Percentiles rank a stretch among this genome's conserved stretches.
Evolutionary conservation across 2,888 invertebrate genomes (phyloP).

Genomic region (Globia sparganii): DNA sequence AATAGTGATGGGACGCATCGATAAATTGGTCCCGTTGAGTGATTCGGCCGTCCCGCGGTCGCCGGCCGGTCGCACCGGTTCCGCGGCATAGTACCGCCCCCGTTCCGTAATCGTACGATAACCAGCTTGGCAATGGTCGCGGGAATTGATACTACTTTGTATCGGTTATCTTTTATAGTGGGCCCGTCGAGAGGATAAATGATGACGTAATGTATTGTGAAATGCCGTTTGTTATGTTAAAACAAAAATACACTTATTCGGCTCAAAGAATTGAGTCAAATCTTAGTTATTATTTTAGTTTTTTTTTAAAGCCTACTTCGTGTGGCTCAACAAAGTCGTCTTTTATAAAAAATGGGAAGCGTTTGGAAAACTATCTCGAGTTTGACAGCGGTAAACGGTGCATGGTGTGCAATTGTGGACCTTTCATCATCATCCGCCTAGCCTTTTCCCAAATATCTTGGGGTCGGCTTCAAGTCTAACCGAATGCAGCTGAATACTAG

Average conservation of each 20-base stretch:
- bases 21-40: constrained; percentile 81
- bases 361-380: background rate
- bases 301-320: too few relatives aligned
- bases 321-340: background rate
- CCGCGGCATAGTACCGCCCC: constrained; percentile 57
- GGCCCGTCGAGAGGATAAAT: constrained; percentile 21
- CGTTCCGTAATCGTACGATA: constrained; percentile 61
- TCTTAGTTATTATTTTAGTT: background rate
- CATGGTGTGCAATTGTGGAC: background rate
- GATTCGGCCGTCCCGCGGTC: constrained; percentile 70
- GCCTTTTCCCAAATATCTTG: too few relatives aligned
- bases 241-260: background rate
- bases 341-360: background rate
- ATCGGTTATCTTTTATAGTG: constrained; percentile 39
- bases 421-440: too few relatives aligned
- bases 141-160: constrained; percentile 56
- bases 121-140: constrained; percentile 52
- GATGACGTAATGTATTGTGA: constrained; percentile 34
- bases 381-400: background rate
- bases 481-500: background rate
- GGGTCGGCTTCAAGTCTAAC: background rate
- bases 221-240: constrained; percentile 2
- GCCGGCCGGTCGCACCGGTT: constrained; percentile 72
- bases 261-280: background rate
- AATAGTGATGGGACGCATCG: constrained; percentile 80